A percentile compares a stretch with the other conserved stretches of the same genome.
phyloP scores from a whole-genome alignment of 2,113 vertebrate genomes.

The Raja brachyura region DNA sequence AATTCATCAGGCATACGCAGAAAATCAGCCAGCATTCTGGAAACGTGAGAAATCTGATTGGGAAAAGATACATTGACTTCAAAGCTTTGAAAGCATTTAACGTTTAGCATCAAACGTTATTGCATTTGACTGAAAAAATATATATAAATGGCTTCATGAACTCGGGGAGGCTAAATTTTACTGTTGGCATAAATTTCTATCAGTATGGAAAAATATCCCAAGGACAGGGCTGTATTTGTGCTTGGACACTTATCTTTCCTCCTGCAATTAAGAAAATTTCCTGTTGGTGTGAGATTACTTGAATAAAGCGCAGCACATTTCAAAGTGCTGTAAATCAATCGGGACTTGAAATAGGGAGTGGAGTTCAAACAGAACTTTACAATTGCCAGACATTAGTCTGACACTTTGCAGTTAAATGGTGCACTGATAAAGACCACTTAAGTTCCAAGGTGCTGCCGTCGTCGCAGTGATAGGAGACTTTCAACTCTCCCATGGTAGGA shows the following conservation, averaged over 20 bases:
- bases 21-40: background rate
- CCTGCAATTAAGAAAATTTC: slow-evolving; percentile 25
- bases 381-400: slow-evolving; percentile 8
- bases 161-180: slow-evolving; percentile 2
- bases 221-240: background rate
- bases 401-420: background rate
- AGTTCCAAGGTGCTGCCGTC: background rate
- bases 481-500: background rate
- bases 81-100: slow-evolving; percentile 19
- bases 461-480: slow-evolving; percentile 1
- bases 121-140: slow-evolving; percentile 29
- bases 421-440: background rate
- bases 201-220: slow-evolving; percentile 27
- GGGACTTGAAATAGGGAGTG: background rate
- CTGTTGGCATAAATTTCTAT: slow-evolving; percentile 27
- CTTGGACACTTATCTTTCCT: slow-evolving; percentile 5
- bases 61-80: slow-evolving; percentile 17
- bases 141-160: background rate
- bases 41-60: background rate
- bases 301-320: slow-evolving; percentile 19
- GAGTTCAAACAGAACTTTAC: slow-evolving; percentile 23
- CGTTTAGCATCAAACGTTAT: slow-evolving; percentile 10
- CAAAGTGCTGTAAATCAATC: slow-evolving; percentile 18
- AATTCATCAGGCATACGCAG: background rate
- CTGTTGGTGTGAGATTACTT: slow-evolving; percentile 30